Evolutionary conservation across 1,140 invertebrate species (phyloP), one percentile per base, ranked within the genome.

Genomic region (Caenorhabditis latens): DNA sequence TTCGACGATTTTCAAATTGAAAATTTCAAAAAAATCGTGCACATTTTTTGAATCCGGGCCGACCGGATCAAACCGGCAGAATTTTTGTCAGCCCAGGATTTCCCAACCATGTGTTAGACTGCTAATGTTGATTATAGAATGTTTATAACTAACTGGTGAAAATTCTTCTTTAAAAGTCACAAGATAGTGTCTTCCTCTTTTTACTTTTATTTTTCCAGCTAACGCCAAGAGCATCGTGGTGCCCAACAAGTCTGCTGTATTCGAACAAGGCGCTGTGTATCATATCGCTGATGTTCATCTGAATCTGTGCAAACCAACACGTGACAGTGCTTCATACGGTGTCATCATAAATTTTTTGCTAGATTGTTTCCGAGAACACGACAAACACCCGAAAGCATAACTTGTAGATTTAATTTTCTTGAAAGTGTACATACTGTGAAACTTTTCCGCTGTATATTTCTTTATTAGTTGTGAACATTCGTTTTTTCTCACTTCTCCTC

Each of bases 281-380:
- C 88, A 89, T 85, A 87, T 89, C 8, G 83, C 84, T 24, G 88
- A 89, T 84, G 86, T 88, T 7, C 88, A 89, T 48, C 87, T 90
- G 8, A 85, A 89, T 40, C 32, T 89, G 42, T 89, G 88, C 82
- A 89, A 89, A 50, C 88, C 88, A 9, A 85, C 65, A 9, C 75
- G 87, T 40, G 63, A 61, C n/a, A 84, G 83, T 61, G 63, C 87
- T 32, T 65, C 61, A 13, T 88, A 88, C 32, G 83, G 83, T 9
- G 87, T 88, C 24, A 75, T 88, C 9, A 65, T 88, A 24, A 88
- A 88, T 42, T 88, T 88, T 21, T 19, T 88, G 7, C 55, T 40
- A 16, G 87, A 88, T 67, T 88, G 63, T 21, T 19, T 88, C 67
- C 40, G 63, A 53, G 71, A 88, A 83, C 53, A 32, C 32, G 63